phyloP scores from a whole-genome alignment of 2,113 vertebrate genomes.

The Pseudorhombus dupliciocellatus region DNA sequence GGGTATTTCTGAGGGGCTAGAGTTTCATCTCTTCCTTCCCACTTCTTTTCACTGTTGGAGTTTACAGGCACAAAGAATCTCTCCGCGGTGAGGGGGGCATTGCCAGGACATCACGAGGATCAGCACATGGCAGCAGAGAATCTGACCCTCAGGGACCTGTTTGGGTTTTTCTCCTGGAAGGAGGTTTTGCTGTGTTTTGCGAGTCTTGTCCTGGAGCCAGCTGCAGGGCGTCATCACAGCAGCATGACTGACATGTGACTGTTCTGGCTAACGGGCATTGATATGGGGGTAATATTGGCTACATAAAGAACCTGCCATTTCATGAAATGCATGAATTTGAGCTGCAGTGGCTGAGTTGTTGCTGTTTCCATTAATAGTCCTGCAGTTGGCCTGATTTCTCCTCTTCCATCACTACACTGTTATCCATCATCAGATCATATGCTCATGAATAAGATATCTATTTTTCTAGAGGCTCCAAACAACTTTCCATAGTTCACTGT shows the following conservation, averaged over 20 bases:
- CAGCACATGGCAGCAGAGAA: conserved; percentile 40
- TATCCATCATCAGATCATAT: no score
- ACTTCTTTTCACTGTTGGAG: conserved; percentile 22
- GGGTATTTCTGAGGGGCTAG: background rate
- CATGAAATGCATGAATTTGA: conserved; percentile 9
- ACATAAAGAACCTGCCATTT: background rate
- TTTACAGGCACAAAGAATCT: conserved; percentile 55
- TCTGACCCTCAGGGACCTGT: conserved; percentile 32
- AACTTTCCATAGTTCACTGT: no score
- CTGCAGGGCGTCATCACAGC: background rate
- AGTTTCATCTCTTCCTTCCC: background rate
- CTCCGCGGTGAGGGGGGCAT: conserved; percentile 10
- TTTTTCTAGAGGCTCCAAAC: no score
- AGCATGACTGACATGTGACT: conserved; percentile 31
- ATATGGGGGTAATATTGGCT: background rate
- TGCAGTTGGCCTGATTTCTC: background rate
- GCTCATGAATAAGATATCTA: no score
- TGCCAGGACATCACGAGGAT: conserved; percentile 59
- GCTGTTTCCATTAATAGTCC: background rate
- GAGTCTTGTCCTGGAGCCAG: background rate
- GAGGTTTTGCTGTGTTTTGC: conserved; percentile 9
- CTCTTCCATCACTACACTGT: background rate
- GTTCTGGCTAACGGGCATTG: background rate
- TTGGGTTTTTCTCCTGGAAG: background rate
- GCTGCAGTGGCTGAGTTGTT: background rate